phyloP scores from a whole-genome alignment of 2,113 vertebrate genomes.

The Elephas maximus region DNA sequence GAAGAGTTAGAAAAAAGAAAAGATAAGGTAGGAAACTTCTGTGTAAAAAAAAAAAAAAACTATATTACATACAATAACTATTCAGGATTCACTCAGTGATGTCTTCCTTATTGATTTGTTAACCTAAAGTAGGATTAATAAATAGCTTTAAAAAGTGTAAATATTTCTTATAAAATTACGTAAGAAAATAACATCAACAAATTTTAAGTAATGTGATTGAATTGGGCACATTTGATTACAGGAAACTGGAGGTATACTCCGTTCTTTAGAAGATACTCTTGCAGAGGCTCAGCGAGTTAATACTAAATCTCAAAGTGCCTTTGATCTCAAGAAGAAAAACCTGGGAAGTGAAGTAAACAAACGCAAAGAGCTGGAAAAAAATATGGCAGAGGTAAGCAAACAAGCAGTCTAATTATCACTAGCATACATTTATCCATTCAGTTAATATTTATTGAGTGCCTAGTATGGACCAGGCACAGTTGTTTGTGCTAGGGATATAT shows the following conservation, averaged over 20 bases:
- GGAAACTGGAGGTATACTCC: constrained; percentile 91
- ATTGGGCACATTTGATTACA: constrained; percentile 76
- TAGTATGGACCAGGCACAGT: not conserved
- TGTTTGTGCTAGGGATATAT: not conserved
- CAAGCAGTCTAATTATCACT: constrained; percentile 26
- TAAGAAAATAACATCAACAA: not conserved
- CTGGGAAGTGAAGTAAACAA: constrained; percentile 93
- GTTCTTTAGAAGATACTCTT: constrained; percentile 90
- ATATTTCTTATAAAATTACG: not conserved
- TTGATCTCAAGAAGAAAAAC: constrained; percentile 95
- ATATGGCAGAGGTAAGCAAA: constrained; percentile 92
- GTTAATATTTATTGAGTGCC: constrained; percentile 1
- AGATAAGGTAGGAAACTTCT: constrained; percentile 90
- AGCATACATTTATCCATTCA: not conserved
- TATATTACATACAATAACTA: not conserved
- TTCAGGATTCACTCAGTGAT: not conserved
- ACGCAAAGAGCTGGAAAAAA: constrained; percentile 91
- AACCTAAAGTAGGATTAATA: not conserved
- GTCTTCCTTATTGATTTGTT: not conserved
- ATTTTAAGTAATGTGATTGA: constrained; percentile 20
- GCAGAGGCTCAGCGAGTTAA: constrained; percentile 92
- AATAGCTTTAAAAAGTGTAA: not conserved
- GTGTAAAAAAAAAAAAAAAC: not conserved
- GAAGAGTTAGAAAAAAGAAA: constrained; percentile 92
- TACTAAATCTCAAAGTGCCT: constrained; percentile 93